Evolutionary conservation across 2,888 invertebrate genomes (phyloP).

Genomic region (Lathronympha strigana): DNA sequence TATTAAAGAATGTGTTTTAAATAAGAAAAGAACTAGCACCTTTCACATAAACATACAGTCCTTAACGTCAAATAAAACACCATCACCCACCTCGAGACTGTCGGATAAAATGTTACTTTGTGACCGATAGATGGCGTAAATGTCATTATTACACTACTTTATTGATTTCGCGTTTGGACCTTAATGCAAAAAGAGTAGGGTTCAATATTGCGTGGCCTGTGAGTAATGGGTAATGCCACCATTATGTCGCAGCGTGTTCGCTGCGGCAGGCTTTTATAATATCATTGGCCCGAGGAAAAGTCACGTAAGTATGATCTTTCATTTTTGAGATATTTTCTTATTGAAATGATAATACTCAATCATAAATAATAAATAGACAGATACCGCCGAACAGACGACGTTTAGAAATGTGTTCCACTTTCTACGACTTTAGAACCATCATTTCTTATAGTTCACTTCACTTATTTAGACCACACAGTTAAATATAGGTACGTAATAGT

Average conservation of each 20-base stretch:
- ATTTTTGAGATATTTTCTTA: not conserved
- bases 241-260: constrained; percentile 37
- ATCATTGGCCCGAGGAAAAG: constrained; percentile 7
- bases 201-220: constrained; percentile 7
- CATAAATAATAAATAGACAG: no score
- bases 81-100: not conserved
- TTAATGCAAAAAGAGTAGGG: not conserved
- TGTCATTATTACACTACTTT: constrained; percentile 5
- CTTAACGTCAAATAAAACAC: not conserved
- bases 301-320: not conserved
- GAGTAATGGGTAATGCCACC: constrained; percentile 33
- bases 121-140: constrained; percentile 14
- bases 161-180: not conserved
- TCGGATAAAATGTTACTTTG: constrained; percentile 9
- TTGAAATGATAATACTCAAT: no score
- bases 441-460: no score
- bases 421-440: no score
- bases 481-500: no score
- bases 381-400: no score
- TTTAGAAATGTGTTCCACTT: no score
- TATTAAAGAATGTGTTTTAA: no score
- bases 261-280: constrained; percentile 40
- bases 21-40: no score
- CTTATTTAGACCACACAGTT: no score
- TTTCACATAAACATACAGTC: no score